Conservation (phyloP, 2,888 invertebrate genomes). For the Ormyrus nitidulus region DNA sequence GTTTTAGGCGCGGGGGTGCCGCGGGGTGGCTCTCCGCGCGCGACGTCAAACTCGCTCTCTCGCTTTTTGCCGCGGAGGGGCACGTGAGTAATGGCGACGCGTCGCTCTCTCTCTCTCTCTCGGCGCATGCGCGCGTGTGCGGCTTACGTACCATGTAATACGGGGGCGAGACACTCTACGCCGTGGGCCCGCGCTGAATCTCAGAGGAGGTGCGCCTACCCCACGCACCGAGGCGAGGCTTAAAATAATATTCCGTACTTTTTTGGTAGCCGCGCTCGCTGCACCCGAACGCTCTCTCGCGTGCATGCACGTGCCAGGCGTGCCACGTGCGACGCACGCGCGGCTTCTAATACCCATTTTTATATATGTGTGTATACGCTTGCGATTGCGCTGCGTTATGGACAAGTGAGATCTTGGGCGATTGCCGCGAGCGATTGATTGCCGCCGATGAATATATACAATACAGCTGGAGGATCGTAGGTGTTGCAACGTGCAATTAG, state of each 20-base stretch:
- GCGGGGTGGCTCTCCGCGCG: background rate
- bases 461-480: too few relatives aligned
- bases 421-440: too few relatives aligned
- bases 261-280: conserved; percentile 48
- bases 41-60: background rate
- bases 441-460: too few relatives aligned
- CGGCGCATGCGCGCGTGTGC: conserved; percentile 8
- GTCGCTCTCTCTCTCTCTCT: too few relatives aligned
- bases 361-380: conserved; percentile 17
- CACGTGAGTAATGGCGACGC: conserved; percentile 6
- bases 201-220: conserved; percentile 74
- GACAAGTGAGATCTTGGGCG: too few relatives aligned
- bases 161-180: background rate
- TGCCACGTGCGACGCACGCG: conserved; percentile 73
- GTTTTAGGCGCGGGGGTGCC: background rate
- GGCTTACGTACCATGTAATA: background rate
- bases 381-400: too few relatives aligned
- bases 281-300: conserved; percentile 56
- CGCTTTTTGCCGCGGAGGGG: background rate
- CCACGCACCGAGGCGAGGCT: conserved; percentile 70
- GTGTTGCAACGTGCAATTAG: too few relatives aligned
- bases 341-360: conserved; percentile 58
- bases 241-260: conserved; percentile 72
- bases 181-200: conserved; percentile 64
- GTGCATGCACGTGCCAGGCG: conserved; percentile 60